phyloP scores from a whole-genome alignment of 2,888 invertebrate genomes.

The Candidula unifasciata region DNA sequence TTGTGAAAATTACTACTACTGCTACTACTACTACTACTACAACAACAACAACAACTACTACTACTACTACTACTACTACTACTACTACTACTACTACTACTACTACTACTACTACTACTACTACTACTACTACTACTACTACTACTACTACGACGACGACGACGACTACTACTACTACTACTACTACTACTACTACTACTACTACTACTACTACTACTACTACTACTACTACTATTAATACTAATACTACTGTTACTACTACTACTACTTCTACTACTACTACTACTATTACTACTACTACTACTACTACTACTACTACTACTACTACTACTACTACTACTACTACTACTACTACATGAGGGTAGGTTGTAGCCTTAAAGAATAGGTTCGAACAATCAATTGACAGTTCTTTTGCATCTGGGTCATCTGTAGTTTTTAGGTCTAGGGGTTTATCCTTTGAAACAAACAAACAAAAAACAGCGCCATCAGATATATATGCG shows the following conservation, averaged over 20 bases:
- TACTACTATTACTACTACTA: slow-evolving; percentile 10
- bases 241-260: no score
- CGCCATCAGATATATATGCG: no score
- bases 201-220: slow-evolving; percentile 9
- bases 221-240: slow-evolving; percentile 10
- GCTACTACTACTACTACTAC: slow-evolving; percentile 31
- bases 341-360: no score
- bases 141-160: neutral
- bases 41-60: slow-evolving; percentile 21
- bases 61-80: slow-evolving; percentile 36
- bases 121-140: slow-evolving; percentile 20
- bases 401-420: no score
- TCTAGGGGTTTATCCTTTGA: no score
- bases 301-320: slow-evolving; percentile 2
- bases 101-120: slow-evolving; percentile 26
- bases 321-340: slow-evolving; percentile 8
- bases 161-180: no score
- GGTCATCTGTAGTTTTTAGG: no score
- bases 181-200: slow-evolving; percentile 20
- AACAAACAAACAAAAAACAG: no score
- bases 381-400: no score
- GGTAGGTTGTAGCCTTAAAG: no score
- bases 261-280: slow-evolving; percentile 23
- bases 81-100: slow-evolving; percentile 36
- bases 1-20: no score